phyloP scores from a whole-genome alignment of 2,113 vertebrate species.

The Hippolais icterina region DNA sequence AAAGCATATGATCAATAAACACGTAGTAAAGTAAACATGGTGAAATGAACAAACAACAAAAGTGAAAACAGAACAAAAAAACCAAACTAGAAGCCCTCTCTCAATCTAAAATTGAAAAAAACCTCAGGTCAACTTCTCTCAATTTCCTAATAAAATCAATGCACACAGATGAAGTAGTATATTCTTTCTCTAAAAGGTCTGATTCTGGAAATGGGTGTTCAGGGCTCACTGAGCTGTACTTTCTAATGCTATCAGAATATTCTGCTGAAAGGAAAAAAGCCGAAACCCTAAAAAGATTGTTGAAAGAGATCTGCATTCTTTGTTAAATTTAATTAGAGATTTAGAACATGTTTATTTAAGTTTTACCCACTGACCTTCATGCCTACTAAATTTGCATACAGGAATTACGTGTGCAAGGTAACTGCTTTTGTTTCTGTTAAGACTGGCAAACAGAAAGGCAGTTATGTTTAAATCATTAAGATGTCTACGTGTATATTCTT shows the following conservation, averaged over 20 bases:
- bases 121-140: not conserved
- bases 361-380: not conserved
- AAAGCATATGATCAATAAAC: not conserved
- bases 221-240: not conserved
- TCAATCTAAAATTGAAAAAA: not conserved
- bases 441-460: not conserved
- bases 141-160: not conserved
- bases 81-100: not conserved
- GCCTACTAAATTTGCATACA: not conserved
- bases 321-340: not conserved
- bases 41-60: not conserved
- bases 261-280: not conserved
- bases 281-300: not conserved
- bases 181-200: not conserved
- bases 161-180: not conserved
- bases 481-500: not conserved
- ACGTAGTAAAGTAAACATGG: not conserved
- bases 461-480: not conserved
- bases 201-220: not conserved
- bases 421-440: not conserved
- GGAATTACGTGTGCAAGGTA: not conserved
- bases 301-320: not conserved
- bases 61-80: not conserved
- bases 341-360: not conserved
- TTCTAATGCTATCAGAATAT: not conserved